These are phyloP conservation scores for Metellina segmentata DNA, from an alignment of 2,888 invertebrate genomes.

Conservation along the genomic window DNA sequence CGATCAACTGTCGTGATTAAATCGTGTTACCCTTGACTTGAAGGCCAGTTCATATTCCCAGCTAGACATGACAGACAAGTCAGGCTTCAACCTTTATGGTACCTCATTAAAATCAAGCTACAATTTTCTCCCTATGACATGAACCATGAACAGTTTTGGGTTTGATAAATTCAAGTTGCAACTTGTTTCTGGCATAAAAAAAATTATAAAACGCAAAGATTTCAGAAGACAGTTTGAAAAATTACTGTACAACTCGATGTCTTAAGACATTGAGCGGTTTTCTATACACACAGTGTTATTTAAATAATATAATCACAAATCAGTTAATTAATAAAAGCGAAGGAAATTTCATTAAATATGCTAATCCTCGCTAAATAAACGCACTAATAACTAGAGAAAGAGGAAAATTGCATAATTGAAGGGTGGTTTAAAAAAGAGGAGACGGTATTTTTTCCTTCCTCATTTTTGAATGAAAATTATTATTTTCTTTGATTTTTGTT, in stretches of 20 bases:
- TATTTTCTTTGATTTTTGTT: conserved; percentile 11
- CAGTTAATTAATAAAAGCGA: conserved; percentile 64
- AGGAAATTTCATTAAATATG: conserved; percentile 72
- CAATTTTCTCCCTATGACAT: too few relatives aligned
- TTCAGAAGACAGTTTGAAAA: too few relatives aligned
- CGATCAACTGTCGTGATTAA: too few relatives aligned
- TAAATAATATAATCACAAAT: conserved; percentile 54
- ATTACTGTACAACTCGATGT: not conserved
- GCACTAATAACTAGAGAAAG: conserved; percentile 12
- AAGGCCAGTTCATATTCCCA: too few relatives aligned
- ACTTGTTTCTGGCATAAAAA: too few relatives aligned
- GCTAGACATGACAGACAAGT: too few relatives aligned
- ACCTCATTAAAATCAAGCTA: too few relatives aligned
- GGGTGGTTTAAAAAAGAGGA: conserved; percentile 31
- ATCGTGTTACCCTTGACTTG: too few relatives aligned
- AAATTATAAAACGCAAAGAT: too few relatives aligned
- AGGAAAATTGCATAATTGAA: conserved; percentile 45
- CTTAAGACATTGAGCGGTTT: not conserved
- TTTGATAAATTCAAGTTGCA: too few relatives aligned
- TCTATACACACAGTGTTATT: not conserved
- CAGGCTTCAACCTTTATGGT: too few relatives aligned
- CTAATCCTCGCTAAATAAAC: conserved; percentile 40
- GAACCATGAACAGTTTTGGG: too few relatives aligned
- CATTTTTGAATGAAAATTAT: not conserved
- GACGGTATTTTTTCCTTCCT: not conserved